These are phyloP conservation scores for Scrobipalpa atriplicella DNA, from an alignment of 2,888 invertebrate genomes.

Conservation along the genomic window DNA sequence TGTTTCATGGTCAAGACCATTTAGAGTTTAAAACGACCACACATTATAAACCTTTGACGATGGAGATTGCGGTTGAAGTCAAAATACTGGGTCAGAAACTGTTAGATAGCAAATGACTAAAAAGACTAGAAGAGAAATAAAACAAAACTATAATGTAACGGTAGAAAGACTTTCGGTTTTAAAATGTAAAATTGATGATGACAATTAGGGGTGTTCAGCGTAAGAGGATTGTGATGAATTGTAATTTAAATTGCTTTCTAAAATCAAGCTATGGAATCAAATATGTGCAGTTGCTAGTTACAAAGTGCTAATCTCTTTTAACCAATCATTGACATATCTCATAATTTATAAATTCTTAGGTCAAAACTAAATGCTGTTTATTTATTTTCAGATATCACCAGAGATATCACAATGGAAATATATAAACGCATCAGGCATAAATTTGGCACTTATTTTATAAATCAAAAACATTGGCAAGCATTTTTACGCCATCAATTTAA, in stretches of 20 bases:
- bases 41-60: neutral
- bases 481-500: slow-evolving; percentile 6
- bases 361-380: neutral
- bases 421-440: neutral
- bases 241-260: too few species aligned
- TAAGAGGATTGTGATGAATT: too few species aligned
- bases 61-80: neutral
- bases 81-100: neutral
- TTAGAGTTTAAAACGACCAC: neutral
- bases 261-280: too few species aligned
- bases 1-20: neutral
- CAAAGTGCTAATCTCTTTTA: too few species aligned
- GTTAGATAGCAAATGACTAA: slow-evolving; percentile 5
- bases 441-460: neutral
- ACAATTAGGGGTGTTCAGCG: too few species aligned
- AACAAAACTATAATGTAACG: neutral
- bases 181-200: slow-evolving; percentile 9
- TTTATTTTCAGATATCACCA: slow-evolving; percentile 6
- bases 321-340: neutral
- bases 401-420: slow-evolving; percentile 1
- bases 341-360: neutral
- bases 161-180: neutral
- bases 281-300: too few species aligned
- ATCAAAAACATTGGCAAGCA: neutral
- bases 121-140: neutral